phyloP scores from a whole-genome alignment of 1,140 invertebrate genomes.

The Lasaia peninsularis region DNA sequence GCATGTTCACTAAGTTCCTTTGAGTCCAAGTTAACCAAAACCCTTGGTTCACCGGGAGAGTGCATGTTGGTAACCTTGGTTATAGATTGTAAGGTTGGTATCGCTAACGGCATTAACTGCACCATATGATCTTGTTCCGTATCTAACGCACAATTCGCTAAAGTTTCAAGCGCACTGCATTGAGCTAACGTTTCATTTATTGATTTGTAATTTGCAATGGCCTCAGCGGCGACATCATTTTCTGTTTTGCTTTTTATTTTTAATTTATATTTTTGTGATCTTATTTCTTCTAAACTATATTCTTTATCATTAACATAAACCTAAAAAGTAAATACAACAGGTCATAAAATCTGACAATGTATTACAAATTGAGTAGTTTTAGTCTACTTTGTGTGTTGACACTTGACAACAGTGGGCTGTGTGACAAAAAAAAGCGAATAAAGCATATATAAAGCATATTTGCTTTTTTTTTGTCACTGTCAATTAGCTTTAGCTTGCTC shows the following conservation, averaged over 20 bases:
- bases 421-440: too few relatives aligned
- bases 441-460: too few relatives aligned
- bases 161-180: conserved; percentile 67
- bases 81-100: conserved; percentile 64
- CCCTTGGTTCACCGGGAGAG: conserved; percentile 66
- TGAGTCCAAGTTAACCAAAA: conserved; percentile 65
- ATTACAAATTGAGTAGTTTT: too few relatives aligned
- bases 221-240: conserved; percentile 34
- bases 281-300: conserved; percentile 83
- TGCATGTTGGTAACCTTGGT: conserved; percentile 69
- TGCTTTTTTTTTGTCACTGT: too few relatives aligned
- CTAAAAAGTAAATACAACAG: conserved; percentile 33
- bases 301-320: conserved; percentile 81
- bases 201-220: conserved; percentile 43
- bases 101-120: conserved; percentile 61
- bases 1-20: conserved; percentile 66
- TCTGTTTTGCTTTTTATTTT: conserved; percentile 46
- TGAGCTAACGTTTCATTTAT: conserved; percentile 61
- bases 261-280: conserved; percentile 71
- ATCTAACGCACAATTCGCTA: conserved; percentile 70
- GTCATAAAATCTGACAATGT: neutral
- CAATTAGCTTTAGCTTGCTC: too few relatives aligned
- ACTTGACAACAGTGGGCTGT: too few relatives aligned
- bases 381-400: too few relatives aligned
- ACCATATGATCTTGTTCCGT: conserved; percentile 66